phyloP scores from a whole-genome alignment of 2,888 invertebrate genomes.

The Cartodere bifasciata region DNA sequence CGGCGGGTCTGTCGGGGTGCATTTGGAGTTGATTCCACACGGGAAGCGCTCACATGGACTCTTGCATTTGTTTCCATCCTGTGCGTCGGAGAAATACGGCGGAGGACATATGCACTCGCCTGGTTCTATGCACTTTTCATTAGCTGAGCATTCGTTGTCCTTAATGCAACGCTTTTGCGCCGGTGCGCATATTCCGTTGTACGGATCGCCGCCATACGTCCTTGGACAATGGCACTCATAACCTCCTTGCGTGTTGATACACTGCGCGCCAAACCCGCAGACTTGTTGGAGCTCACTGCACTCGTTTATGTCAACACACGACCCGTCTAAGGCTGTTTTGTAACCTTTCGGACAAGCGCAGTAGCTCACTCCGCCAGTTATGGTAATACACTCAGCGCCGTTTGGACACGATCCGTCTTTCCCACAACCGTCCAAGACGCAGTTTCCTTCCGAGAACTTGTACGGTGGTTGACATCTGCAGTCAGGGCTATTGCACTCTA shows the following conservation, averaged over 20 bases:
- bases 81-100: slow-evolving; percentile 74
- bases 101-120: slow-evolving; percentile 86
- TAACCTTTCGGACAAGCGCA: slow-evolving; percentile 87
- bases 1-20: slow-evolving; percentile 80
- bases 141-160: slow-evolving; percentile 71
- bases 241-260: slow-evolving; percentile 66
- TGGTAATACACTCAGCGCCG: slow-evolving; percentile 82
- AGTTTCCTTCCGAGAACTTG: slow-evolving; percentile 69
- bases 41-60: slow-evolving; percentile 84
- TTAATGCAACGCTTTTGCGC: slow-evolving; percentile 71
- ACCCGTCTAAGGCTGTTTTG: slow-evolving; percentile 60
- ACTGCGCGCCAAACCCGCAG: slow-evolving; percentile 81
- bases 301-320: slow-evolving; percentile 78
- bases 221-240: slow-evolving; percentile 70
- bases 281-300: slow-evolving; percentile 61
- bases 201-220: slow-evolving; percentile 71
- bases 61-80: slow-evolving; percentile 76
- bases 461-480: slow-evolving; percentile 84
- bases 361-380: slow-evolving; percentile 81
- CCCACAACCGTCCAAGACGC: slow-evolving; percentile 73
- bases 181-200: slow-evolving; percentile 68
- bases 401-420: slow-evolving; percentile 68
- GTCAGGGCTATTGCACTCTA: slow-evolving; percentile 65
- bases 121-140: slow-evolving; percentile 84
- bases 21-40: slow-evolving; percentile 83